These are phyloP conservation scores for Nyctibius grandis DNA, from an alignment of 2,797 vertebrate species.

Conservation along the genomic window DNA sequence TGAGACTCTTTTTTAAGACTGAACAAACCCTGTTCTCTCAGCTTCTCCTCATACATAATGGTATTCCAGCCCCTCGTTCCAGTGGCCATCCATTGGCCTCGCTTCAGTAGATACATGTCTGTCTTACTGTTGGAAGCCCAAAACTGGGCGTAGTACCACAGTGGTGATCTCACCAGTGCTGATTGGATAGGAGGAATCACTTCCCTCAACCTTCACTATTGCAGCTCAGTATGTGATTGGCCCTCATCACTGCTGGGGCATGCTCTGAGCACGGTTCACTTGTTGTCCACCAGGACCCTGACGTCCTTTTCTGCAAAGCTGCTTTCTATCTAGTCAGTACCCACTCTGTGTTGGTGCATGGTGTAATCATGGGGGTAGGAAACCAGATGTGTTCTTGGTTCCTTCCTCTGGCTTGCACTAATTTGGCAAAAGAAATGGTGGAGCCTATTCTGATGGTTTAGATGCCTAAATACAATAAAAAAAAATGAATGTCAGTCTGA, in stretches of 20 bases:
- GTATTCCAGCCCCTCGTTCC: neutral
- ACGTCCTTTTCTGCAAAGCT: neutral
- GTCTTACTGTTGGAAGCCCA: neutral
- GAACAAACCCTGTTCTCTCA: no score
- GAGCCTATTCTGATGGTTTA: neutral
- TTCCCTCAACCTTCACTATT: neutral
- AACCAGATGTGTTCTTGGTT: neutral
- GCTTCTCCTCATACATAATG: neutral
- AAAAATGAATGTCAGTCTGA: neutral
- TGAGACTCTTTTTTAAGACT: neutral
- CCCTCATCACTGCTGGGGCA: neutral
- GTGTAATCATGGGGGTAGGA: neutral
- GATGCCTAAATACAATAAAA: neutral
- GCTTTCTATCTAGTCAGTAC: neutral
- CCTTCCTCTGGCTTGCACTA: neutral
- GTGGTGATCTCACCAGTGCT: neutral
- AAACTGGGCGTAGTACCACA: neutral
- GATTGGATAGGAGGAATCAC: neutral
- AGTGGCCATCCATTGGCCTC: neutral
- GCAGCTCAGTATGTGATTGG: neutral
- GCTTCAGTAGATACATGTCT: neutral
- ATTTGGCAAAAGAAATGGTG: neutral
- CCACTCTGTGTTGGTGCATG: fast-evolving
- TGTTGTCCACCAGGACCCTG: neutral
- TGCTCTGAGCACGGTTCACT: neutral